A percentile compares a stretch with the other conserved stretches of the same genome.
These are phyloP conservation scores for Dasypolia templi DNA, from an alignment of 2,888 invertebrate genomes.

Conservation along the genomic window DNA sequence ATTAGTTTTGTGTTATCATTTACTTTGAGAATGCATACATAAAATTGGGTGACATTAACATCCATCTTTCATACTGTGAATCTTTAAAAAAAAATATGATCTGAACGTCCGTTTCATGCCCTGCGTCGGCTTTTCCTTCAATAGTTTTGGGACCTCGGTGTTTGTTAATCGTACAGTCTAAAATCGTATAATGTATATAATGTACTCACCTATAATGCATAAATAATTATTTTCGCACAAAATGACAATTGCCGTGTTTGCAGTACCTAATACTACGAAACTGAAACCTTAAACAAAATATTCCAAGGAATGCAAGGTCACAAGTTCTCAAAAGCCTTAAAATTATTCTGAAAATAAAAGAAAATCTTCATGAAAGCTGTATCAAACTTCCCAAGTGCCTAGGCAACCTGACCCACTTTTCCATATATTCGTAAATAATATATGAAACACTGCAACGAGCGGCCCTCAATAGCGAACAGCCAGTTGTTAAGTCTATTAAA, in stretches of 20 bases:
- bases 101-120: too few species aligned
- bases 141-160: too few species aligned
- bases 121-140: too few species aligned
- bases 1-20: too few species aligned
- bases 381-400: background rate
- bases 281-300: background rate
- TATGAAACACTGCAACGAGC: slow-evolving; percentile 31
- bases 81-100: too few species aligned
- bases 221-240: background rate
- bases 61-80: too few species aligned
- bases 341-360: background rate
- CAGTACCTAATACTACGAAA: background rate
- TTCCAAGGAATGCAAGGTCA: slow-evolving; percentile 11
- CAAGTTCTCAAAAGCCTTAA: background rate
- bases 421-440: slow-evolving; percentile 16
- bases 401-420: slow-evolving; percentile 29
- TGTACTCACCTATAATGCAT: background rate
- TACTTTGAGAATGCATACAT: too few species aligned
- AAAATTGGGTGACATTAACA: too few species aligned
- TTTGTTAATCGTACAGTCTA: too few species aligned
- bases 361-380: background rate
- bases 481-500: slow-evolving; percentile 28
- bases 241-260: background rate
- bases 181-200: too few species aligned
- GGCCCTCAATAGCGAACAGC: slow-evolving; percentile 25